Base-by-base conservation (phyloP, 2,888 invertebrate species). In the Crioceris asparagi region DNA sequence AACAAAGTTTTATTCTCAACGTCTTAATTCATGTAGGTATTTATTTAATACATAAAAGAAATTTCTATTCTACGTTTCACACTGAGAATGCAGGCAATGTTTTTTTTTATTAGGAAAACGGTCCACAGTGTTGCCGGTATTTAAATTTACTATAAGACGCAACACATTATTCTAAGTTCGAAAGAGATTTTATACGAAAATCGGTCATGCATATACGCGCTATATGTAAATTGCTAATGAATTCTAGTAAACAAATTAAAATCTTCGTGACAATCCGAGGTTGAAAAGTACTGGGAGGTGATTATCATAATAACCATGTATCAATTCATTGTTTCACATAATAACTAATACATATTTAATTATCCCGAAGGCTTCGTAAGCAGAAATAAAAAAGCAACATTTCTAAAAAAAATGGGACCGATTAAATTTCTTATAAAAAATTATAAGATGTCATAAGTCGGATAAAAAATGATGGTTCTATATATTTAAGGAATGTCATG, bases 401-500 rank as follows among this genome's bases (percentile, higher is more conserved):
- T n/a, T n/a, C 36, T 30, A 34, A 40, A 43, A 35, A 35, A 35
- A 32, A 19, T 32, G 10, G 18, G 39, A 35, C 39, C 40, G 39
- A 38, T 43, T 43, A 40, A 43, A 43, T 38, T 35, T 43, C 40
- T 40, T 40, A 31, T 38, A 27, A 27, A 33, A 39, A 38, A 51
- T 51, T 51, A 50, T 51, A 51, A 52, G 48, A 49, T 51, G 51
- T 53, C 52, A 49, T 49, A 48, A 45, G 47, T 42, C 45, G 44
- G 47, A 48, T 49, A 49, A 54, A 52, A 50, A 54, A 54, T 52
- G 50, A 54, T 49, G 53, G 53, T 53, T 49, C 51, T 50, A 52
- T 53, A 53, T 51, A 51, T 56, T 51, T 48, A 48, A 53, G 49
- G 51, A 54, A 55, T 54, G 55, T 51, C 51, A 54, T 50, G 49